Percentiles rank a stretch among this genome's conserved stretches.
Evolutionary conservation across 2,113 vertebrate species (phyloP).

Genomic region (Calyptomena viridis): DNA sequence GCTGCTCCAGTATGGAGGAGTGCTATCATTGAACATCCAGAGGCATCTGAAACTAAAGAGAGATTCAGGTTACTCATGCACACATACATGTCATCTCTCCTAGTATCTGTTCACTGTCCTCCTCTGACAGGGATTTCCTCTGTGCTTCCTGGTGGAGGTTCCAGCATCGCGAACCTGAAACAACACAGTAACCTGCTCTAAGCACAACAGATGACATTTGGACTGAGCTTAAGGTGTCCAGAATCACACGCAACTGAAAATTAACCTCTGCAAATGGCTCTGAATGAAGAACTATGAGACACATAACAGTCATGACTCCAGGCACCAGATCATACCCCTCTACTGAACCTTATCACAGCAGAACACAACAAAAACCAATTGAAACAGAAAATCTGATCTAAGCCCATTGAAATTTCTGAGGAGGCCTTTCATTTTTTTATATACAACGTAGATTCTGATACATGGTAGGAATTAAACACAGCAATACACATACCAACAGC

Average conservation of each 20-base stretch:
- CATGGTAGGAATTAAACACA: neutral
- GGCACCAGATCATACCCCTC: neutral
- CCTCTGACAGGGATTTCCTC: neutral
- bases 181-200: neutral
- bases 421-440: neutral
- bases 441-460: neutral
- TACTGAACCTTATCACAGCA: neutral
- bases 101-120: neutral
- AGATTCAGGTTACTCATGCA: slow-evolving; percentile 62
- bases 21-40: slow-evolving; percentile 83
- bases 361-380: neutral
- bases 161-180: neutral
- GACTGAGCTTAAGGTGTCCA: neutral
- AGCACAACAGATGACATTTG: neutral
- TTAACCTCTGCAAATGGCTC: neutral
- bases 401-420: neutral
- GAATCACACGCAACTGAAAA: neutral
- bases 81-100: neutral
- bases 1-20: slow-evolving; percentile 77
- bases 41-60: slow-evolving; percentile 81
- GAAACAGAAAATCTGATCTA: neutral
- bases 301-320: neutral
- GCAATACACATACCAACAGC: neutral
- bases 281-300: neutral
- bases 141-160: neutral